Evolutionary conservation across 2,888 invertebrate genomes (phyloP).

Genomic region (Synanthedon andrenaeformis): DNA sequence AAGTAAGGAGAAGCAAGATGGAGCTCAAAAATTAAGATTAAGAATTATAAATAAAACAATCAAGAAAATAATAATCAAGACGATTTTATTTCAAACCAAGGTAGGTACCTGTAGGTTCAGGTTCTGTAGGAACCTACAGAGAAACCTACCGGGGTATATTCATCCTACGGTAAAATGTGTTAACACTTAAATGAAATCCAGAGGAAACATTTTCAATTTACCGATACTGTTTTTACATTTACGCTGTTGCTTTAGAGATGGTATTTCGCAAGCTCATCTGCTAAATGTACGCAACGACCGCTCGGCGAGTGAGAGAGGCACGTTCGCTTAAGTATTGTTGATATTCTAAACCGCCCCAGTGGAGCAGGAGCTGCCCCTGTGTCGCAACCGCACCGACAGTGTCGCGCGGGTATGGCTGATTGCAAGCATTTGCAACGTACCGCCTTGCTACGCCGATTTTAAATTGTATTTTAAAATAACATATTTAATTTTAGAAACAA

Average conservation of each 20-base stretch:
- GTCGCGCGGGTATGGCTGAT: constrained; percentile 53
- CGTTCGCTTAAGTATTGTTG: constrained; percentile 53
- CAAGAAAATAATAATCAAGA: too few species aligned
- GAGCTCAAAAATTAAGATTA: too few species aligned
- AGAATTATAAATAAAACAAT: too few species aligned
- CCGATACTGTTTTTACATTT: neutral
- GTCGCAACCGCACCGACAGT: constrained; percentile 53
- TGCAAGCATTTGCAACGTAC: constrained; percentile 39
- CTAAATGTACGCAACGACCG: constrained; percentile 38
- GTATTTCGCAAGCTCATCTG: constrained; percentile 54
- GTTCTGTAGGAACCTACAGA: too few species aligned
- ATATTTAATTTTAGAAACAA: neutral
- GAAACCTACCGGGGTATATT: too few species aligned
- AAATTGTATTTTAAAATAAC: too few species aligned
- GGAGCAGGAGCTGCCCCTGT: constrained; percentile 25
- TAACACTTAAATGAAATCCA: too few species aligned
- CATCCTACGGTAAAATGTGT: too few species aligned
- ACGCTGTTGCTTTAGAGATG: constrained; percentile 32
- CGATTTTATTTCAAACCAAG: too few species aligned
- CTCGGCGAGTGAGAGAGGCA: constrained; percentile 29
- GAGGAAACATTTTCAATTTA: too few species aligned
- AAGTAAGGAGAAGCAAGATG: too few species aligned
- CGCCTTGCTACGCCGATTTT: constrained; percentile 19
- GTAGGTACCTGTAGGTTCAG: too few species aligned
- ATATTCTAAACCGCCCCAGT: constrained; percentile 56